Evolutionary conservation across 2,113 vertebrate species (phyloP), one percentile per base, ranked within the genome.

Genomic region (Equus przewalskii): DNA sequence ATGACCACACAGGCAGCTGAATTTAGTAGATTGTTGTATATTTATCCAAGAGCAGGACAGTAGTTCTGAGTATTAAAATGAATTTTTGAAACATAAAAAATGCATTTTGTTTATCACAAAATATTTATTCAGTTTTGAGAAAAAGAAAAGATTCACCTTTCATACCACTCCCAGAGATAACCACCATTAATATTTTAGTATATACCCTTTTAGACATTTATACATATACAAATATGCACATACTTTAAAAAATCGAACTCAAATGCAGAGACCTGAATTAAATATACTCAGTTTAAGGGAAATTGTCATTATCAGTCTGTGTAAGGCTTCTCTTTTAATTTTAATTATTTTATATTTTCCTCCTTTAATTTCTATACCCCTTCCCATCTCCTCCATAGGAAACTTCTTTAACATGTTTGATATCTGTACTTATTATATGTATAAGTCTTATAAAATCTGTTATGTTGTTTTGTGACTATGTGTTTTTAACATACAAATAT

Each of bases 1-100:
- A n/a, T 97, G 97, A 92, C 94, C 98, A 98, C 97, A 98, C 95
- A 98, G 30, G 97, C 83, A 96, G 98, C 75, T 73, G 94, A 95
- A 80, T 95, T 97, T 96, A 96, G 79, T 88, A 90, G 79, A 49
- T 89, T 94, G 62, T 96, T 97, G 33, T 93, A 93, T 58, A 79
- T 96, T 90, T 97, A 82, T 96, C 83, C 51, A 96, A 94, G 54
- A 90, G 86, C 78, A 92, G 76, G 60, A 80, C 94, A 84, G 84
- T 79, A 84, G 64, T 90, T 96, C 76, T 94, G 94, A 93, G 24
- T 92, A 91, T 82, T 64, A 89, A 94, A 54, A 91, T 70, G 72
- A 73, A 70, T 93, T 96, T 96, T 97, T 91, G 44, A 89, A 93
- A 67, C 26, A 56, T 44, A 24, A 67, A 89, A 89, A 94, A 75